These are phyloP conservation scores for Zingel zingel DNA, from an alignment of 2,113 vertebrate species.

Conservation along the genomic window DNA sequence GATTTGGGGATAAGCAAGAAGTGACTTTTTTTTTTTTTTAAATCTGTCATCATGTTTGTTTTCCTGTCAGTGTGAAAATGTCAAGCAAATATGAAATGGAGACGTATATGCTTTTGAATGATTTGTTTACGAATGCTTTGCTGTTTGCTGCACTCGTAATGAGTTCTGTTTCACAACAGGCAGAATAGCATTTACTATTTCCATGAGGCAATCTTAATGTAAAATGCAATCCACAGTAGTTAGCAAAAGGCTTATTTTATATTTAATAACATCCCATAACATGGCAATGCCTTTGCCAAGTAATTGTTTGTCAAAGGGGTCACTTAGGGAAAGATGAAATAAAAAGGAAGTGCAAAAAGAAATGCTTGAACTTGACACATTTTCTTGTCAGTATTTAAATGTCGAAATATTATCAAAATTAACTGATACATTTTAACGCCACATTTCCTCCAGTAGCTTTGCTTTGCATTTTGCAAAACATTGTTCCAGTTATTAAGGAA, in stretches of 20 bases:
- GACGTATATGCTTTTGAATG: slow-evolving; percentile 22
- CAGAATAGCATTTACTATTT: slow-evolving; percentile 11
- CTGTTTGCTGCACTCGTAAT: slow-evolving; percentile 13
- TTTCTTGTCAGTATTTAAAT: background rate
- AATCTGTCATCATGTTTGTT: slow-evolving; percentile 19
- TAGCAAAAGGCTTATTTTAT: background rate
- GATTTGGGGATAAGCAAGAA: slow-evolving; percentile 55
- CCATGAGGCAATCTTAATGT: slow-evolving; percentile 12
- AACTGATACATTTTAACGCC: background rate
- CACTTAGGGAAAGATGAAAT: background rate
- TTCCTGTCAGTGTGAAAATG: slow-evolving; percentile 33
- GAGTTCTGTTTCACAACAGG: slow-evolving; percentile 21
- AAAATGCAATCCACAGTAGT: background rate
- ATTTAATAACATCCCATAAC: background rate
- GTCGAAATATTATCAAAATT: background rate
- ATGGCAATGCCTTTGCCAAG: background rate
- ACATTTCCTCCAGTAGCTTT: background rate
- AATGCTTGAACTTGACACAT: background rate
- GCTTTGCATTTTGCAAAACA: background rate
- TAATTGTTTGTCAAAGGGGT: background rate
- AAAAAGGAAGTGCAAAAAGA: background rate
- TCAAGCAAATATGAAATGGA: slow-evolving; percentile 4
- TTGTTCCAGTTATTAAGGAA: too few relatives aligned
- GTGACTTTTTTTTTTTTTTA: slow-evolving; percentile 31
- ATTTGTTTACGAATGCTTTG: slow-evolving; percentile 40